phyloP scores from a whole-genome alignment of 2,113 vertebrate genomes.

The Ellobius talpinus region DNA sequence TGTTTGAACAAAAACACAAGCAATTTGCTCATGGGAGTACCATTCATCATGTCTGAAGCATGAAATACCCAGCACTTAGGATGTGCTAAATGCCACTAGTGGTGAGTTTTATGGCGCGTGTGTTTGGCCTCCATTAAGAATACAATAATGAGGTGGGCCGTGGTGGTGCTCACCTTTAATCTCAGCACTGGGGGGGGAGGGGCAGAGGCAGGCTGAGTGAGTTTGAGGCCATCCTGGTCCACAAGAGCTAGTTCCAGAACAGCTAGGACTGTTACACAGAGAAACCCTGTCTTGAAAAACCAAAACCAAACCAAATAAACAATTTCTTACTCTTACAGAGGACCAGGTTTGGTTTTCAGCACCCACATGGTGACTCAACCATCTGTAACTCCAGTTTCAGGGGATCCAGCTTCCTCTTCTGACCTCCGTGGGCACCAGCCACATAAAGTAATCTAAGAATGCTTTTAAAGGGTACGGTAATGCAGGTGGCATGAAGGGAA shows the following conservation, averaged over 20 bases:
- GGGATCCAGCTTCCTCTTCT: background rate
- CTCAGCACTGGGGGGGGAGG: too few species aligned
- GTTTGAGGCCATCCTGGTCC: too few species aligned
- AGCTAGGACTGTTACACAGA: too few species aligned
- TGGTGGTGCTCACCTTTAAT: too few species aligned
- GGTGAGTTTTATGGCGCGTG: background rate
- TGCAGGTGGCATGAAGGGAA: background rate
- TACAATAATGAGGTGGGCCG: too few species aligned
- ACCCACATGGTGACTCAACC: too few species aligned
- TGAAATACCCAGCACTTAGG: background rate
- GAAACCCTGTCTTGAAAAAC: too few species aligned
- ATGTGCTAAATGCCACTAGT: background rate
- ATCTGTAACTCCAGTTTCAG: background rate
- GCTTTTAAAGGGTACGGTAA: background rate
- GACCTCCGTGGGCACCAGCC: background rate
- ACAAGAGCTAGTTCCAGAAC: too few species aligned
- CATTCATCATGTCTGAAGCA: background rate
- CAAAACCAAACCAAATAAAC: too few species aligned
- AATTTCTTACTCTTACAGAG: background rate
- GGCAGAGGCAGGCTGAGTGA: too few species aligned
- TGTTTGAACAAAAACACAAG: background rate
- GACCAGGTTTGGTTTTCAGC: background rate
- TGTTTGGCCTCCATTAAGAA: background rate
- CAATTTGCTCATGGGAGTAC: background rate
- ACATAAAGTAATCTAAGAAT: background rate